Evolutionary conservation across 2,113 vertebrate species (phyloP), one percentile per base, ranked within the genome.

Genomic region (Holacanthus passer): DNA sequence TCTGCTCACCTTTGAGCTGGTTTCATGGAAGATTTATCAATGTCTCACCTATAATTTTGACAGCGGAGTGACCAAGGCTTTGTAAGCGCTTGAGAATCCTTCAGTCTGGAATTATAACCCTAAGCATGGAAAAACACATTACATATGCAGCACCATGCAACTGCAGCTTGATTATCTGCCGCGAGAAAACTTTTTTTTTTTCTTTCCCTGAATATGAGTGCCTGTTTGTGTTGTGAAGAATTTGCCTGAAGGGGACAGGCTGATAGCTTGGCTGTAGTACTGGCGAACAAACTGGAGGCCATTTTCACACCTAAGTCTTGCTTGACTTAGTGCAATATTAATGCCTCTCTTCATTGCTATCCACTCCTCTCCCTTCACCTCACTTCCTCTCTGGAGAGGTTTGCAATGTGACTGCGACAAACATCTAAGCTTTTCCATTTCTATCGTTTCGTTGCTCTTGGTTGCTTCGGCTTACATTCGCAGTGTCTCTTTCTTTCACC

Each of bases 1-100:
- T 86, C 86, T 39, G 29, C 81, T 84, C 78, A 79, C 75, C 86
- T 86, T 85, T 81, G 63, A 73, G 77, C 41, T 79, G 78, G 66
- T 88, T 86, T 91, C 75, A 79, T 80, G 89, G 85, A 89, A 77
- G 82, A 89, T 91, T 88, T 82, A 92, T 92, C 87, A 77, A 62
- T 52, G 83, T 73, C 88, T 80, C 73, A 88, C 83, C 85, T 87
- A 58, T 76, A 75, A 80, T 88, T 83, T 87, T 55, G 31, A 80
- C 85, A 83, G 79, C 16, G 1, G 69, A 86, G 73, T 87, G 87
- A 86, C 90, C 84, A 73, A 87, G 79, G 77, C 79, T 83, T 13
- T 35, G 64, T 55, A 73, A 80, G 77, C 62, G 73, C 67, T 71
- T 43, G 60, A 55, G 45, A 89, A 85, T 88, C 84, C 84, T 82